Percentiles rank a stretch among this genome's conserved stretches.
phyloP scores from a whole-genome alignment of 2,888 invertebrate species.

The Drosophila kuntzei region DNA sequence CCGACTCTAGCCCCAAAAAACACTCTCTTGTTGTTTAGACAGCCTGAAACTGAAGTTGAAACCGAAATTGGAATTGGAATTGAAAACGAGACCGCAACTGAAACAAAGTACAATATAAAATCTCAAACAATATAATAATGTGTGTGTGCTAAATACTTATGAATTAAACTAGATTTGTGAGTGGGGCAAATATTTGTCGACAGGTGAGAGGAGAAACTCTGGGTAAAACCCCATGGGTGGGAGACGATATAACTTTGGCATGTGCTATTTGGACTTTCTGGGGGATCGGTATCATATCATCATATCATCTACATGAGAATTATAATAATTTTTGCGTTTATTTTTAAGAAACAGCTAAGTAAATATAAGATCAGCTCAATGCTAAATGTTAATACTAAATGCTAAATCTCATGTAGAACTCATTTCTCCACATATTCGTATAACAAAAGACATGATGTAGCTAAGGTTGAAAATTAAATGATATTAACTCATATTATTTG shows the following conservation, averaged over 20 bases:
- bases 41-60: constrained; percentile 49
- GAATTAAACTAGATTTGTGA: constrained; percentile 80
- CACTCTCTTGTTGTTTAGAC: constrained; percentile 57
- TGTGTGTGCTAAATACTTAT: constrained; percentile 70
- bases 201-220: constrained; percentile 44
- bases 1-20: constrained; percentile 7
- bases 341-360: constrained; percentile 67
- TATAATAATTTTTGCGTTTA: constrained; percentile 40
- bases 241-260: constrained; percentile 15
- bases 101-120: constrained; percentile 54
- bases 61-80: constrained; percentile 14
- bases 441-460: neutral
- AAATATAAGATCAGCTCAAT: constrained; percentile 60
- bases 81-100: constrained; percentile 13
- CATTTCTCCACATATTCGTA: constrained; percentile 36
- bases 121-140: constrained; percentile 60
- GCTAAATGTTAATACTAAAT: constrained; percentile 73
- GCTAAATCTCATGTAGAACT: constrained; percentile 73
- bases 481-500: constrained; percentile 48
- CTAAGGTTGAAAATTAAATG: constrained; percentile 27
- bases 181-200: constrained; percentile 72
- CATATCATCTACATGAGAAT: constrained; percentile 8
- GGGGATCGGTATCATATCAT: too few species aligned
- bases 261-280: neutral
- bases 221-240: constrained; percentile 60